A percentile compares a stretch with the other conserved stretches of the same genome.
These are phyloP conservation scores for Pachyseris speciosa DNA, from an alignment of 64 coral and sea anemone species.

Conservation along the genomic window DNA sequence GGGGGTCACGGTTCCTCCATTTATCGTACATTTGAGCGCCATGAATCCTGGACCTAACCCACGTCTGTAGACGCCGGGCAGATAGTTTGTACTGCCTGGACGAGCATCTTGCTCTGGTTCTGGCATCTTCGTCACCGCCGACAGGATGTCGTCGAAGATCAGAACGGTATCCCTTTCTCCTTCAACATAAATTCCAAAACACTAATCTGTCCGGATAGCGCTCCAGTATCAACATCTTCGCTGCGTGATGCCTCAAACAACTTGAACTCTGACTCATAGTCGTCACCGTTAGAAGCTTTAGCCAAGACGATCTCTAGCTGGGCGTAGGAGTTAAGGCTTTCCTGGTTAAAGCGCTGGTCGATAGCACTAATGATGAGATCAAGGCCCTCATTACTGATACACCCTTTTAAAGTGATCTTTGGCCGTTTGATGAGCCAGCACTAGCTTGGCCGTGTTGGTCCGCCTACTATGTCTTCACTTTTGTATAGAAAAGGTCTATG, in stretches of 20 bases:
- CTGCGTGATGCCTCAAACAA: too few relatives aligned
- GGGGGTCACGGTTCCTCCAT: background rate
- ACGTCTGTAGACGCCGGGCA: conserved; percentile 33
- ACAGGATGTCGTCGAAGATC: conserved; percentile 38
- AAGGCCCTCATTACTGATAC: conserved; percentile 38
- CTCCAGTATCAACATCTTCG: too few relatives aligned
- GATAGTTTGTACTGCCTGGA: conserved; percentile 34
- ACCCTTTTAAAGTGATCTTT: conserved; percentile 36
- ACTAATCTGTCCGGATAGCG: conserved; percentile 18
- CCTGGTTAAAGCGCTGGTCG: too few relatives aligned
- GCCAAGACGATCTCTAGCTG: conserved; percentile 35
- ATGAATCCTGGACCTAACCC: background rate
- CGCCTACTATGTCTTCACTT: conserved; percentile 33
- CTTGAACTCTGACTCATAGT: conserved; percentile 13
- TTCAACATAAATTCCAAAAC: conserved; percentile 28
- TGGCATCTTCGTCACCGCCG: conserved; percentile 1
- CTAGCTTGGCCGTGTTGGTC: conserved; percentile 22
- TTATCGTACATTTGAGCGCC: background rate
- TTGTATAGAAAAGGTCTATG: conserved; percentile 58
- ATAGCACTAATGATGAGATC: conserved; percentile 42
- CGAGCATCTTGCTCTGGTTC: conserved; percentile 9
- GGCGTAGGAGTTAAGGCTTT: conserved; percentile 9
- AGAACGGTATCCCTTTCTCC: too few relatives aligned
- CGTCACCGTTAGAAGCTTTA: conserved; percentile 19
- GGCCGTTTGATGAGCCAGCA: conserved; percentile 3